A percentile compares a stretch with the other conserved stretches of the same genome.
Evolutionary conservation across 2,113 vertebrate genomes (phyloP).

Genomic region (Balaeniceps rex): DNA sequence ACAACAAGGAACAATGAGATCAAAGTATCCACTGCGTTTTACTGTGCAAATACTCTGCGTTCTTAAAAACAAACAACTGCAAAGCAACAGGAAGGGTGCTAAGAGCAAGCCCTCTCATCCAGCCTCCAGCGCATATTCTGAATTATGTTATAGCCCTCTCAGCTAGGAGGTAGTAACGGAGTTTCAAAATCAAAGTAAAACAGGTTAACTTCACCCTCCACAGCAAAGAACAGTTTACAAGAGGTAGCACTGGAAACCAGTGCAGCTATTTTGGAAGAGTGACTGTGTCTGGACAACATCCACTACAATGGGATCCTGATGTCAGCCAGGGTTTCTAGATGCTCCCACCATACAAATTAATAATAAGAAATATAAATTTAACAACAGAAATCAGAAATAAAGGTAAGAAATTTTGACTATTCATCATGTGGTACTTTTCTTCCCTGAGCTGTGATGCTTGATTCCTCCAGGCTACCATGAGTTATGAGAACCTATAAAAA

Average conservation of each 20-base stretch:
- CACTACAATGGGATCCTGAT: background rate
- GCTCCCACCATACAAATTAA: background rate
- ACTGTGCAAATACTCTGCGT: background rate
- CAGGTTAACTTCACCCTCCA: background rate
- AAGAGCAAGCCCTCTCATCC: background rate
- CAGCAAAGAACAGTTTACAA: background rate
- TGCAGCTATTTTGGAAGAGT: background rate
- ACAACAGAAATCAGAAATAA: background rate
- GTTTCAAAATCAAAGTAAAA: background rate
- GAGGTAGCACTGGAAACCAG: background rate
- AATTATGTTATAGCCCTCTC: background rate
- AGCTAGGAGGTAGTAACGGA: background rate
- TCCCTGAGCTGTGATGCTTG: background rate
- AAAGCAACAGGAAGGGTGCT: background rate
- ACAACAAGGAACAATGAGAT: background rate
- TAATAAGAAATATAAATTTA: background rate
- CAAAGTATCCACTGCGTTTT: background rate
- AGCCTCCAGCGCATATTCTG: background rate
- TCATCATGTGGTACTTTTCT: background rate
- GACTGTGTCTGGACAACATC: background rate
- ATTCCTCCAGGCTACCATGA: background rate
- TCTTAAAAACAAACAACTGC: background rate
- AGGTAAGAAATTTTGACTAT: background rate
- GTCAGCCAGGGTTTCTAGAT: background rate
- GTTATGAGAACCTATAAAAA: background rate